Evolutionary conservation across 1,140 invertebrate genomes (phyloP), one percentile per base, ranked within the genome.

Genomic region (Dysdera silvatica): DNA sequence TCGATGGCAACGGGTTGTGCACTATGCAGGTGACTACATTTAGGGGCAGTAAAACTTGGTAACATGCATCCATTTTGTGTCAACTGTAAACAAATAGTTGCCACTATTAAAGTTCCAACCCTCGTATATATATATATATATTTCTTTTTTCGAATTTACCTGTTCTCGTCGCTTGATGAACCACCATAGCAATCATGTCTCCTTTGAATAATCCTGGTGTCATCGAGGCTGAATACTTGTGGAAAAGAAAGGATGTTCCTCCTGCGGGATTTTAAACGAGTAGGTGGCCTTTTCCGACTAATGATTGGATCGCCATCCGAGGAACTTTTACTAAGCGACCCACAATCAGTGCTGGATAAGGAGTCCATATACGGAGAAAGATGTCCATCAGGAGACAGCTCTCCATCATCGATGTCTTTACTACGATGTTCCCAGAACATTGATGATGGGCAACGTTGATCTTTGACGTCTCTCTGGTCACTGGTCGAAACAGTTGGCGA

Each of bases 161-260:
- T 80, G 74, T 89, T 90, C 75, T 91, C 88, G 75, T 91, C 88
- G 4, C 88, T 90, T 16, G 88, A 90, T 73, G 88, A 90, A 74
- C 88, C 87, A 24, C 81, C 80, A 47, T 80, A 80, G 70, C 86
- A 88, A 70, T 89, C 87, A 67, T 87, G 84, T n/a, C 85, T 81
- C 23, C 85, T 80, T 82, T 86, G 81, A 70, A 57, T 72, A 68
- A 71, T 16, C 3, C 45, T 53, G 6, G 35, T 33, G 72, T 84
- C 83, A 65, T 85, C 82, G 24, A 84, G 78, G 68, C 80, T 83
- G 32, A 85, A 76, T 72, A 84, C 83, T 71, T 84, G 82, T 56
- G 81, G 81, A 76, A 74, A 75, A 45, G 71, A 73, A 7, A 78
- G 70, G 52, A 78, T 77, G 59, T 78, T 78, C n/a, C 77, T 53